Evolutionary conservation across 92 coral and sea anemone genomes (phyloP).

Genomic region (Umimayanthus kanabou): DNA sequence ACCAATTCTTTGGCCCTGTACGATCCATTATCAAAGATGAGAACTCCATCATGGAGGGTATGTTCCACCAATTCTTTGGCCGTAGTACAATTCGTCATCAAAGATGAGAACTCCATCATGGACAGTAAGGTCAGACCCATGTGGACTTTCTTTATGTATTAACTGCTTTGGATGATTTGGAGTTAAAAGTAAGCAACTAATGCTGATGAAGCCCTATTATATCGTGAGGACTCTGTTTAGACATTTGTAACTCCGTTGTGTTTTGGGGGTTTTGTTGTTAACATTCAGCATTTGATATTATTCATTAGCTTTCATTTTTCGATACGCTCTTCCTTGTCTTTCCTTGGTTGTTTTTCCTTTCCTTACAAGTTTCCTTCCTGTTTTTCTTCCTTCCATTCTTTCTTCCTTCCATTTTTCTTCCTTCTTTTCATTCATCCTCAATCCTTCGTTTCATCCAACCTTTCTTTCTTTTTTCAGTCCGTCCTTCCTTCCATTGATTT

Average conservation of each 20-base stretch:
- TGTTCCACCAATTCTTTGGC: neutral
- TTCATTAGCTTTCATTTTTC: too few relatives aligned
- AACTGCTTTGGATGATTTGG: too few relatives aligned
- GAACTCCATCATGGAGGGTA: slow-evolving; percentile 98
- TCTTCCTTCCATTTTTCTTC: neutral
- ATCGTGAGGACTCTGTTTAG: too few relatives aligned
- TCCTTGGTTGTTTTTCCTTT: neutral
- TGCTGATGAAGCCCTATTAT: too few relatives aligned
- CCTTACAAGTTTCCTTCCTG: neutral
- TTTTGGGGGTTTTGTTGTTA: too few relatives aligned
- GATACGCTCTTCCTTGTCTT: neutral
- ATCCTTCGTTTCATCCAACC: neutral
- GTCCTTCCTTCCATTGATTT: neutral
- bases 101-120: slow-evolving; percentile 52
- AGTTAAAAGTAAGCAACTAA: too few relatives aligned
- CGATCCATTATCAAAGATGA: slow-evolving; percentile 48
- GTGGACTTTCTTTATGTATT: too few relatives aligned
- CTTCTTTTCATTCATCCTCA: neutral
- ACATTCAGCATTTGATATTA: too few relatives aligned
- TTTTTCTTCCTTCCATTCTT: neutral
- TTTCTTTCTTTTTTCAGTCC: neutral
- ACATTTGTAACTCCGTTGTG: too few relatives aligned
- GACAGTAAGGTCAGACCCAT: too few relatives aligned
- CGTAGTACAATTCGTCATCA: slow-evolving; percentile 49
- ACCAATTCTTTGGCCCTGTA: neutral